A percentile compares a stretch with the other conserved stretches of the same genome.
Conservation (phyloP, 1,140 invertebrate genomes). For the Tribolium madens region DNA sequence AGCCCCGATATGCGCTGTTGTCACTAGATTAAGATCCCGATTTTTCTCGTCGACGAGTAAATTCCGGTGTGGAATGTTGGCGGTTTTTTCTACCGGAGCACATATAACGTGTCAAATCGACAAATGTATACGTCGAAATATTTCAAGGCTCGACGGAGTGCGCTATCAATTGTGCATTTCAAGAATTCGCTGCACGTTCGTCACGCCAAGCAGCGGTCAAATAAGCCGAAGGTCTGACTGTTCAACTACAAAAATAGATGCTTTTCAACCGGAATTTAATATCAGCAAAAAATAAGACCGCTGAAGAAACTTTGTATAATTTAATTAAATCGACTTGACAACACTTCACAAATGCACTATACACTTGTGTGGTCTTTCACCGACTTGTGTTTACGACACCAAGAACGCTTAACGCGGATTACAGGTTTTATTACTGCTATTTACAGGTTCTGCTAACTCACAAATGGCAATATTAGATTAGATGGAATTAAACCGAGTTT, state of each 20-base stretch:
- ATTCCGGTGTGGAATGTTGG: not conserved
- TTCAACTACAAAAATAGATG: slow-evolving; percentile 9
- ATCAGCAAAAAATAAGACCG: not conserved
- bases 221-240: slow-evolving; percentile 25
- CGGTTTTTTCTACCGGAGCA: not conserved
- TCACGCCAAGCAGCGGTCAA: slow-evolving; percentile 31
- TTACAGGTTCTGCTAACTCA: not conserved
- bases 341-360: not conserved
- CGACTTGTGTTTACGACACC: not conserved
- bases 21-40: not conserved
- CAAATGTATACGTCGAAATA: slow-evolving; percentile 28
- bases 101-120: slow-evolving; percentile 30
- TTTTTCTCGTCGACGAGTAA: not conserved
- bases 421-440: not conserved
- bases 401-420: not conserved
- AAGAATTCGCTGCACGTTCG: slow-evolving; percentile 28
- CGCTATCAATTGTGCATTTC: slow-evolving; percentile 27
- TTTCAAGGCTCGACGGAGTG: not conserved
- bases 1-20: not conserved
- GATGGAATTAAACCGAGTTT: too few species aligned
- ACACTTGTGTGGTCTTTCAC: not conserved
- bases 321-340: not conserved
- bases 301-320: not conserved
- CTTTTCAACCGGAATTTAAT: not conserved
- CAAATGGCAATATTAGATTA: too few species aligned